Conservation (phyloP, 2,888 invertebrate species). For the Ectemnius lituratus region DNA sequence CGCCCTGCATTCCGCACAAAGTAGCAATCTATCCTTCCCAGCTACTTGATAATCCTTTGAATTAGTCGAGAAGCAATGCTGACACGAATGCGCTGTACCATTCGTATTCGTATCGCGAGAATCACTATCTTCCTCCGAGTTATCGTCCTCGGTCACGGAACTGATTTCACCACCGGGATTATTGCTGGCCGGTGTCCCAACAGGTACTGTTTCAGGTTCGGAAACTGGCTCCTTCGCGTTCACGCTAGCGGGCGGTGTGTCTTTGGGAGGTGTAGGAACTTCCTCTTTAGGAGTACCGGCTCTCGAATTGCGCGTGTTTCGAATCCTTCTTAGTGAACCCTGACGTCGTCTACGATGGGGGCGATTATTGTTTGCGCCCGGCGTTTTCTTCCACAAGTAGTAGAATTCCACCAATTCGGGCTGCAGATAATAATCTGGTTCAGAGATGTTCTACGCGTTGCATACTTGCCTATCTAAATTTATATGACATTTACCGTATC, state of each 20-base stretch:
- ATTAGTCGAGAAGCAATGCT: constrained; percentile 86
- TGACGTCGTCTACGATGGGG: constrained; percentile 94
- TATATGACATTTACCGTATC: constrained; percentile 85
- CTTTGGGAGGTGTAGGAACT: constrained; percentile 81
- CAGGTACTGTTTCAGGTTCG: constrained; percentile 76
- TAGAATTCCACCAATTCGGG: constrained; percentile 99
- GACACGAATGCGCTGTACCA: constrained; percentile 80
- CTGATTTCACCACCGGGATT: constrained; percentile 81
- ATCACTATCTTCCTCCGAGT: constrained; percentile 97
- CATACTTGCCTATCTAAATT: not conserved
- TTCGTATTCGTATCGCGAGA: constrained; percentile 86
- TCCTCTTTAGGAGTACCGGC: constrained; percentile 88
- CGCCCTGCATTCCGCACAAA: constrained; percentile 88
- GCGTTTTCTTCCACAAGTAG: constrained; percentile 99
- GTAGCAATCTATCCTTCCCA: constrained; percentile 84
- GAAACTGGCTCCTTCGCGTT: constrained; percentile 71
- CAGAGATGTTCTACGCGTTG: not conserved
- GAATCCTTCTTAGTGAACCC: constrained; percentile 91
- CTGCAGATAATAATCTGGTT: constrained; percentile 75
- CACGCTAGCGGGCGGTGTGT: constrained; percentile 60
- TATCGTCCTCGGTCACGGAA: constrained; percentile 92
- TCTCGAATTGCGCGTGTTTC: constrained; percentile 92
- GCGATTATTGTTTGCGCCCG: constrained; percentile 97
- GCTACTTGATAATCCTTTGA: constrained; percentile 78
- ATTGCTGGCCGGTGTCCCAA: constrained; percentile 69